phyloP scores from a whole-genome alignment of 2,113 vertebrate species.

The Peromyscus californicus region DNA sequence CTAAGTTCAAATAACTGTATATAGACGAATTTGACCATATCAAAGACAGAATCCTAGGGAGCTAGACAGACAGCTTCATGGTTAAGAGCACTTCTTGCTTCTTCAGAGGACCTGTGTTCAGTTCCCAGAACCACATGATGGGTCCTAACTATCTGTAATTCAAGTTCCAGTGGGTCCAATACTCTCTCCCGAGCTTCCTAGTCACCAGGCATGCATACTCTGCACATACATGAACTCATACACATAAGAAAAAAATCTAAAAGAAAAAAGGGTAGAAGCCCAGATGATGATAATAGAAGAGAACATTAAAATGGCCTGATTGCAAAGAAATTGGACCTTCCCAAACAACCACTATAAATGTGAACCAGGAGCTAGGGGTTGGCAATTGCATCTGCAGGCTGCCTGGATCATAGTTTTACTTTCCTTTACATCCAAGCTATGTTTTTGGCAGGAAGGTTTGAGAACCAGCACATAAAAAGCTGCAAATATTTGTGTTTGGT shows the following conservation, averaged over 20 bases:
- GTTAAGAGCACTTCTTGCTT: background rate
- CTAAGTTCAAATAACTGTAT: background rate
- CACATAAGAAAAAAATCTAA: background rate
- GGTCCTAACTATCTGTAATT: background rate
- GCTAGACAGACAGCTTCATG: background rate
- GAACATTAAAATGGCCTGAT: background rate
- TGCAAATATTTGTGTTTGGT: slow-evolving; percentile 8
- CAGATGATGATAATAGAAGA: slow-evolving; percentile 6
- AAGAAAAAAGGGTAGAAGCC: background rate
- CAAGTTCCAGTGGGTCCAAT: background rate
- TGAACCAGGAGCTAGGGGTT: background rate
- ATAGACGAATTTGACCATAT: background rate
- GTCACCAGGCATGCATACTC: background rate
- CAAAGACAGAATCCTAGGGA: background rate
- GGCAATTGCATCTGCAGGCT: background rate
- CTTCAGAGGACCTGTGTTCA: background rate
- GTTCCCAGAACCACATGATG: background rate
- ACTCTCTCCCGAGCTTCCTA: background rate
- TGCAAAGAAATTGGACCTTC: slow-evolving; percentile 7
- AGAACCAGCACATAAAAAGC: slow-evolving; percentile 44
- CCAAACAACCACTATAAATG: background rate
- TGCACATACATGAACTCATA: background rate
- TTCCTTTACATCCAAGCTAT: slow-evolving; percentile 10
- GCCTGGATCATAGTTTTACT: slow-evolving; percentile 11
- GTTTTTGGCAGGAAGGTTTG: slow-evolving; percentile 16